These are phyloP conservation scores for Champsocephalus gunnari DNA, from an alignment of 2,797 vertebrate species.

Conservation along the genomic window DNA sequence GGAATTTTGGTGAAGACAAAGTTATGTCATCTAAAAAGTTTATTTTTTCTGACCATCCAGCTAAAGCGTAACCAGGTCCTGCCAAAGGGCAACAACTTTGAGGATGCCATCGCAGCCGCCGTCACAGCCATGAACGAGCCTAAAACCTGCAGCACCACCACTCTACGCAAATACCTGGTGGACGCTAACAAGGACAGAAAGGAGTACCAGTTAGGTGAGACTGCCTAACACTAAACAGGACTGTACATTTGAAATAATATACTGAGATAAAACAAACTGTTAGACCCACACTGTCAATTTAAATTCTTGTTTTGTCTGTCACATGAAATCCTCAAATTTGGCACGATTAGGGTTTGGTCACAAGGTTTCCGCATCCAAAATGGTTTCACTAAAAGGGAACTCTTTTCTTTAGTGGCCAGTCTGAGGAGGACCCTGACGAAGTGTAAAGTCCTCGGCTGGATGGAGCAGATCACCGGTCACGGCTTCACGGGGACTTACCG, in stretches of 20 bases:
- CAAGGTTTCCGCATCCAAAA: background rate
- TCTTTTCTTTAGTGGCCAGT: conserved; percentile 85
- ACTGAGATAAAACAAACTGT: too few species aligned
- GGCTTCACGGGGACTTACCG: conserved; percentile 97
- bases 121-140: conserved; percentile 99
- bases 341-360: too few species aligned
- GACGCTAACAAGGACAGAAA: conserved; percentile 93
- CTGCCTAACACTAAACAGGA: background rate
- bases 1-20: background rate
- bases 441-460: conserved; percentile 98
- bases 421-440: conserved; percentile 96
- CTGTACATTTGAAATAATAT: too few species aligned
- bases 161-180: conserved; percentile 92
- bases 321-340: background rate
- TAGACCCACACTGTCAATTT: background rate
- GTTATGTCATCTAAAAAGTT: background rate
- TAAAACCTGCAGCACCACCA: conserved; percentile 96
- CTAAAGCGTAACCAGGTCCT: conserved; percentile 95
- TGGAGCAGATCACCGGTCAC: conserved; percentile 98
- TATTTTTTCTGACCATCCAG: conserved; percentile 71
- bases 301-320: background rate
- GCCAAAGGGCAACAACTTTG: conserved; percentile 90
- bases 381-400: background rate
- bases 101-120: conserved; percentile 94
- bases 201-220: conserved; percentile 90